A percentile compares a stretch with the other conserved stretches of the same genome.
Conservation (phyloP, 2,888 invertebrate species). For the Adineta ricciae region DNA sequence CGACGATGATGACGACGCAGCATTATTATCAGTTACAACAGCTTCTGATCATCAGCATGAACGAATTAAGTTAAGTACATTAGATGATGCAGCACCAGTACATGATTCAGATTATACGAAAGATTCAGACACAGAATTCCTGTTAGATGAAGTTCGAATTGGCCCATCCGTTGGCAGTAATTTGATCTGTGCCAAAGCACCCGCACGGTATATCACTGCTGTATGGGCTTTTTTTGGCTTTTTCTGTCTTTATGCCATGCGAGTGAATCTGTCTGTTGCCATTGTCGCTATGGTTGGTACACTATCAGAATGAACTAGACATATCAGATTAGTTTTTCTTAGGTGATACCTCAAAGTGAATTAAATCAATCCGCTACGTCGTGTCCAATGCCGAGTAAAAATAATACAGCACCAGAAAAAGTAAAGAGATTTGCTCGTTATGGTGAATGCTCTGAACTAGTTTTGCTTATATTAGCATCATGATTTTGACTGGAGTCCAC, state of each 20-base stretch:
- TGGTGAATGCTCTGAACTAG: background rate
- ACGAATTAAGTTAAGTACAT: background rate
- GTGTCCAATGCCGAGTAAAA: background rate
- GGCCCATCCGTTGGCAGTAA: background rate
- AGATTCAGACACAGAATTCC: background rate
- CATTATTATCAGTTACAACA: background rate
- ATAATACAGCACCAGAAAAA: background rate
- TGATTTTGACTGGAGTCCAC: constrained; percentile 24
- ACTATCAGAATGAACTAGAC: too few relatives aligned
- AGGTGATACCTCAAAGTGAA: background rate
- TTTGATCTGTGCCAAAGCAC: background rate
- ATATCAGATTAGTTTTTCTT: background rate
- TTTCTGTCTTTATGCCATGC: background rate
- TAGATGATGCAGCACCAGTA: background rate
- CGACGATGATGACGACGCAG: background rate
- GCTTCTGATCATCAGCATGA: background rate
- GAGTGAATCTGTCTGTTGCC: background rate
- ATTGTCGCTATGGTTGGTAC: background rate
- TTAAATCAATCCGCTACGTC: background rate
- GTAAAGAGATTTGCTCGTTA: background rate
- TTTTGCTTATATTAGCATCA: background rate
- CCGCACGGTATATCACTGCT: background rate
- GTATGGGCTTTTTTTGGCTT: background rate
- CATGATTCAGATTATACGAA: background rate
- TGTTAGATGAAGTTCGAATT: background rate